Percentiles rank a stretch among this genome's conserved stretches.
Conservation (phyloP, 2,797 vertebrate species). For the Acanthornis magna region DNA sequence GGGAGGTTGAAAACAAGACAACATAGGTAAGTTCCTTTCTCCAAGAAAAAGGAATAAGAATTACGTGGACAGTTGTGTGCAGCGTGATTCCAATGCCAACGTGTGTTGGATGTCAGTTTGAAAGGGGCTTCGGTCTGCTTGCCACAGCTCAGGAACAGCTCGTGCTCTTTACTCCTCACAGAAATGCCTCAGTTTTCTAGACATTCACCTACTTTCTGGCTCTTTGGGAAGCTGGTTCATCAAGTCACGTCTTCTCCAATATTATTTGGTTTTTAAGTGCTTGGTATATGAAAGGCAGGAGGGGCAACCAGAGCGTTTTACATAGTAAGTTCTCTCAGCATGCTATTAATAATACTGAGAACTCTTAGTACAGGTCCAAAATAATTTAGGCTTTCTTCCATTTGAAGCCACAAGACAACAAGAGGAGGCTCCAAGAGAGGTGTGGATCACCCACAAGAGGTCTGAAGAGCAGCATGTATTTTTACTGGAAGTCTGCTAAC, state of each 20-base stretch:
- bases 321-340: not conserved
- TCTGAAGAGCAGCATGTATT: conserved; percentile 70
- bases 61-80: not conserved
- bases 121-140: not conserved
- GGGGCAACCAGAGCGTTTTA: not conserved
- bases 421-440: conserved; percentile 69
- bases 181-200: not conserved
- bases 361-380: conserved; percentile 48
- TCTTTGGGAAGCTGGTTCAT: not conserved
- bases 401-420: conserved; percentile 71
- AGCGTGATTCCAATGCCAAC: not conserved
- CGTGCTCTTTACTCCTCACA: not conserved
- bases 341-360: conserved; percentile 44
- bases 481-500: conserved; percentile 72
- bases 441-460: conserved; percentile 73
- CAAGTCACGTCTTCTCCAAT: not conserved
- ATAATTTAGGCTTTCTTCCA: conserved; percentile 60
- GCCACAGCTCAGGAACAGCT: not conserved
- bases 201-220: not conserved
- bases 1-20: not conserved
- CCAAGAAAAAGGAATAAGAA: not conserved
- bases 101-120: not conserved
- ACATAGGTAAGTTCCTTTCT: not conserved
- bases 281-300: not conserved
- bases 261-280: not conserved